Evolutionary conservation across 2,113 vertebrate species (phyloP).

Genomic region (Hirundichthys speculiger): DNA sequence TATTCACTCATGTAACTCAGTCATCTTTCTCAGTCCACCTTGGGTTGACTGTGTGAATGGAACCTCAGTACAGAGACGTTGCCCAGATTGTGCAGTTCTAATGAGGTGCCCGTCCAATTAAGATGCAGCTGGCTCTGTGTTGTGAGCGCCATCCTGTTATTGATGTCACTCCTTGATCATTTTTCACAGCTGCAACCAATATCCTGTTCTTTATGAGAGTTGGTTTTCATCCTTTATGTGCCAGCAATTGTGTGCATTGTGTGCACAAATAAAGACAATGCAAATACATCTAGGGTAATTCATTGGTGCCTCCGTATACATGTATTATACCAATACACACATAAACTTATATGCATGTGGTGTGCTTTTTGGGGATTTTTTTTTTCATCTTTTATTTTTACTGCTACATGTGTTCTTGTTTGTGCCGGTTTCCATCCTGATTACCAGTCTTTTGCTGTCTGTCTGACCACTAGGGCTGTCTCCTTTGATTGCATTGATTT

Average conservation of each 20-base stretch:
- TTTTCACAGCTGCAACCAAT: conserved; percentile 73
- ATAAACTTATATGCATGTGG: conserved; percentile 8
- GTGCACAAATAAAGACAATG: conserved; percentile 63
- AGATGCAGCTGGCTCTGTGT: conserved; percentile 68
- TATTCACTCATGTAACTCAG: background rate
- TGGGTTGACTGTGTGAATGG: conserved; percentile 13
- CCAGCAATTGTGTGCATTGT: conserved; percentile 44
- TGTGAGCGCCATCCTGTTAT: conserved; percentile 61
- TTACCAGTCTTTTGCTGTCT: conserved; percentile 53
- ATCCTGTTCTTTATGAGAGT: conserved; percentile 73
- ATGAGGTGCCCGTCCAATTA: conserved; percentile 69
- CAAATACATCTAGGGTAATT: conserved; percentile 52
- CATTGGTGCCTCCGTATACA: conserved; percentile 31
- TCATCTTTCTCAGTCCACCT: conserved; percentile 7
- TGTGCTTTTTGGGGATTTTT: background rate
- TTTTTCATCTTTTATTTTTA: conserved; percentile 5
- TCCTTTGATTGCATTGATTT: conserved; percentile 69
- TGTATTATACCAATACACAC: conserved; percentile 16
- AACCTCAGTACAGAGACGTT: conserved; percentile 9
- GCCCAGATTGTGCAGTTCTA: conserved; percentile 53
- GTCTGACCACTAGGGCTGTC: conserved; percentile 54
- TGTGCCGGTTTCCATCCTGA: conserved; percentile 46
- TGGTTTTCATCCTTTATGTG: conserved; percentile 70
- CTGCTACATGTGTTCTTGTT: conserved; percentile 30
- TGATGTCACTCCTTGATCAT: conserved; percentile 78